Conservation (phyloP, 2,797 vertebrate species). For the Otolemur crassicaudatus region DNA sequence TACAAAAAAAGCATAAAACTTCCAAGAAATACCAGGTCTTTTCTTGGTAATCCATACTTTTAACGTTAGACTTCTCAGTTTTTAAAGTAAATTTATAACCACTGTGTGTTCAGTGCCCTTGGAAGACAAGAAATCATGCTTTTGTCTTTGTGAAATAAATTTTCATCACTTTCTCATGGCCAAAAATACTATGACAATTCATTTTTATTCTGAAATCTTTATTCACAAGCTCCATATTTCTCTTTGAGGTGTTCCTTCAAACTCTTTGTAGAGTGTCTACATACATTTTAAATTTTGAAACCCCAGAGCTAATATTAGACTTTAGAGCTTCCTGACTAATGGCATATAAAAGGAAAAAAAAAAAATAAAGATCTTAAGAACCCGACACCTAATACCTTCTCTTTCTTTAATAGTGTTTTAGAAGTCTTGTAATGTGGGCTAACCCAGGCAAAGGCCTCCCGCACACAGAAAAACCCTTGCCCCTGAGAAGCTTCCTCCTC, state of each 20-base stretch:
- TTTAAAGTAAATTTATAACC: not conserved
- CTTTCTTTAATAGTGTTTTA: not conserved
- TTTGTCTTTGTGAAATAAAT: not conserved
- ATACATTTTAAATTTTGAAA: conserved; percentile 9
- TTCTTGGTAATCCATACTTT: not conserved
- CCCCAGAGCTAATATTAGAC: not conserved
- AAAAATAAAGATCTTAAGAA: not conserved
- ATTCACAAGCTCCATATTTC: not conserved
- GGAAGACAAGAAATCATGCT: not conserved
- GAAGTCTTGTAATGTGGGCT: not conserved
- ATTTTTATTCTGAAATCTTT: not conserved
- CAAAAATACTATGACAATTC: not conserved
- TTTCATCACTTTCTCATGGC: not conserved
- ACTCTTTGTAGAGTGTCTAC: not conserved
- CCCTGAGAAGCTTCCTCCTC: not conserved
- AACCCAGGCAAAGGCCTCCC: not conserved
- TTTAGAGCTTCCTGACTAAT: not conserved
- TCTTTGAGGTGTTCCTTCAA: not conserved
- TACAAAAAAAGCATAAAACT: not conserved
- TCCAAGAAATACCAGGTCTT: not conserved
- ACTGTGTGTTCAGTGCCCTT: not conserved
- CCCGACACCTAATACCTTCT: not conserved
- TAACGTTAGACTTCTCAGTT: not conserved
- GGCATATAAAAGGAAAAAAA: not conserved
- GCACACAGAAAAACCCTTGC: not conserved